These are phyloP conservation scores for Dendroctonus ponderosae DNA, from an alignment of 1,140 invertebrate species.

Conservation along the genomic window DNA sequence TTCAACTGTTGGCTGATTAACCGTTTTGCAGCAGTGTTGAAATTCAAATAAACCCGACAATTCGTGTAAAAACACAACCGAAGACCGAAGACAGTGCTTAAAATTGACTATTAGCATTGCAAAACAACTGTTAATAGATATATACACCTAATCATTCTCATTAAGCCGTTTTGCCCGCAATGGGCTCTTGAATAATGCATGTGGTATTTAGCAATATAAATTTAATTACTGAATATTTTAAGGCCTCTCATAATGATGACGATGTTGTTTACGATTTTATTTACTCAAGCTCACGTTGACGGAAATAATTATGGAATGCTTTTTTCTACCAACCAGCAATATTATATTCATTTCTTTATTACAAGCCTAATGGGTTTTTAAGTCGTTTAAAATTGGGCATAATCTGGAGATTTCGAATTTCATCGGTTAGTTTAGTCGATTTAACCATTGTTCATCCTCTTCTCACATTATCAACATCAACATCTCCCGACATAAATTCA, in stretches of 20 bases:
- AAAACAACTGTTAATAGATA: slow-evolving; percentile 11
- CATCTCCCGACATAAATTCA: neutral
- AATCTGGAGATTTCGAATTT: neutral
- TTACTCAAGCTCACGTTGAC: no score
- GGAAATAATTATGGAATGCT: neutral
- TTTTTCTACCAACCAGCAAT: no score
- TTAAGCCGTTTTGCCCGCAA: slow-evolving; percentile 16
- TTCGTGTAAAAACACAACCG: slow-evolving; percentile 3
- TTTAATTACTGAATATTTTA: slow-evolving; percentile 19
- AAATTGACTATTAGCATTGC: slow-evolving; percentile 13
- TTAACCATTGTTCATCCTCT: neutral
- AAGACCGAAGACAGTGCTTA: slow-evolving; percentile 5
- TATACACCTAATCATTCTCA: slow-evolving; percentile 19
- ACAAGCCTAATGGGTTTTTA: neutral
- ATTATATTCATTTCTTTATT: neutral
- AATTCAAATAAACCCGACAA: neutral
- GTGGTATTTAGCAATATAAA: slow-evolving; percentile 16
- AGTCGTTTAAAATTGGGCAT: neutral
- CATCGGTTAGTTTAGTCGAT: neutral
- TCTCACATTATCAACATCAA: neutral
- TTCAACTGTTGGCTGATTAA: no score
- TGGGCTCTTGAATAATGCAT: slow-evolving; percentile 16
- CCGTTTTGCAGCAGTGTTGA: no score
- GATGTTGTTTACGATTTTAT: slow-evolving; percentile 1
- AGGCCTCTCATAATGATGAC: neutral